These are phyloP conservation scores for Saccostrea echinata DNA, from an alignment of 1,140 invertebrate genomes.

Conservation along the genomic window DNA sequence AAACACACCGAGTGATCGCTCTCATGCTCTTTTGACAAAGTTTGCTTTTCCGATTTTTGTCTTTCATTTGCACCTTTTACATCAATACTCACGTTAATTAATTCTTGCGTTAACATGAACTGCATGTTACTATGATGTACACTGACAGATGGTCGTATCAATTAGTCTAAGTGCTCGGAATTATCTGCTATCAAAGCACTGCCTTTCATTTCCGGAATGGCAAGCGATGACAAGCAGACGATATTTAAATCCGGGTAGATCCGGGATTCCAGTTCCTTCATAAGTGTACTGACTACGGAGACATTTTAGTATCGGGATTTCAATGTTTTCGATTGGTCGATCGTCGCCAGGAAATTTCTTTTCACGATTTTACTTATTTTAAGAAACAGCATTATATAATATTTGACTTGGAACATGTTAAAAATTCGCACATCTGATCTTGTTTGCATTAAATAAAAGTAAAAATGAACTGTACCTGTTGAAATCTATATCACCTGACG, in stretches of 20 bases:
- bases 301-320: too few species aligned
- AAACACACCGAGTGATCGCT: too few species aligned
- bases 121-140: background rate
- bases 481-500: too few species aligned
- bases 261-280: background rate
- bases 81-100: background rate
- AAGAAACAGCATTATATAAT: too few species aligned
- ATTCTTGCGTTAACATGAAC: background rate
- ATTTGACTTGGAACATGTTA: too few species aligned
- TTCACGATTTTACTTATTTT: too few species aligned
- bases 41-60: background rate
- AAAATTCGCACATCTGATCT: too few species aligned
- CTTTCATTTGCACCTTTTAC: background rate
- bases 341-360: too few species aligned
- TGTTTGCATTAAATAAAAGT: too few species aligned
- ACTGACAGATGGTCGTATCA: background rate
- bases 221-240: background rate
- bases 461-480: too few species aligned
- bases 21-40: background rate
- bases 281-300: background rate
- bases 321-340: too few species aligned
- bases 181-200: background rate
- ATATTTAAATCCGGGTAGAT: background rate
- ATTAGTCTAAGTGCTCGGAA: background rate
- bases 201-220: background rate